Conservation (phyloP, 2,797 vertebrate species). For the Botia almorhae region DNA sequence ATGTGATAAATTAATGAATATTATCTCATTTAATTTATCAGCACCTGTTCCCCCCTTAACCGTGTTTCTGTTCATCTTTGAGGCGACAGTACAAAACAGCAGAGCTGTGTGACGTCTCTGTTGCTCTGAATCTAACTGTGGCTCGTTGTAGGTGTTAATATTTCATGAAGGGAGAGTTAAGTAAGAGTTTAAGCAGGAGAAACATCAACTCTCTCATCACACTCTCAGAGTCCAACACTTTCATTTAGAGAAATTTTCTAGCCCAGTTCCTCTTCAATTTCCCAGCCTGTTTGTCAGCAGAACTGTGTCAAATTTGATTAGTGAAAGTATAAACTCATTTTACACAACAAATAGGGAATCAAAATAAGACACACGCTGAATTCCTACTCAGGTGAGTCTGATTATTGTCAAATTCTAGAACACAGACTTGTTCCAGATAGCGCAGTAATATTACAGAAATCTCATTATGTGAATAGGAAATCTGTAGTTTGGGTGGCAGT, state of each 20-base stretch:
- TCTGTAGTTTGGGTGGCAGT: background rate
- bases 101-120: slow-evolving; percentile 8
- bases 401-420: slow-evolving; percentile 7
- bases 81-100: background rate
- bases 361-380: slow-evolving; percentile 2
- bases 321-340: slow-evolving; percentile 10
- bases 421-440: background rate
- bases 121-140: slow-evolving; percentile 29
- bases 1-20: no score
- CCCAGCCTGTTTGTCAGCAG: slow-evolving; percentile 30
- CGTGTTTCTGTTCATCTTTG: background rate
- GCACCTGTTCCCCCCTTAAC: background rate
- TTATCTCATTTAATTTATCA: no score
- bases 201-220: background rate
- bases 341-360: background rate
- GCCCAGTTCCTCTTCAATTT: slow-evolving; percentile 36
- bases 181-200: slow-evolving; percentile 10
- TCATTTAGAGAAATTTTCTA: slow-evolving; percentile 47
- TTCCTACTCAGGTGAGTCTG: slow-evolving; percentile 32
- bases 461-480: slow-evolving; percentile 38
- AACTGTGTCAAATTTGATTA: slow-evolving; percentile 35
- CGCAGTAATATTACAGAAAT: slow-evolving; percentile 11
- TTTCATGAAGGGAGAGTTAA: slow-evolving; percentile 49
- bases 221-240: background rate
- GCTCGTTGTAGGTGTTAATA: slow-evolving; percentile 54